Evolutionary conservation across 2,113 vertebrate species (phyloP).

Genomic region (Pelecanoides urinatrix): DNA sequence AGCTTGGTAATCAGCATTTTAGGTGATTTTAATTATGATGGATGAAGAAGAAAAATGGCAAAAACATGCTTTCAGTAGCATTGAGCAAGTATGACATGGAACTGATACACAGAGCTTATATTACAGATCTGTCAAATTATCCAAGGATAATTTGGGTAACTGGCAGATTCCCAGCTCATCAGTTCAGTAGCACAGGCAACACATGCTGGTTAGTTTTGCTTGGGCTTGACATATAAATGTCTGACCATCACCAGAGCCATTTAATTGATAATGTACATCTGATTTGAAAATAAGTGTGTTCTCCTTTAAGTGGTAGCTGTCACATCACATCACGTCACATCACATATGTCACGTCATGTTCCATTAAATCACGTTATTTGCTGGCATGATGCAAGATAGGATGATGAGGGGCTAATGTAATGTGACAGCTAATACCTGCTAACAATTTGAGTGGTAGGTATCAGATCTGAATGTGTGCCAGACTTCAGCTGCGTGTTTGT

Average conservation of each 20-base stretch:
- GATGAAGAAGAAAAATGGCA: slow-evolving; percentile 49
- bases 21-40: slow-evolving; percentile 54
- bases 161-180: slow-evolving; percentile 52
- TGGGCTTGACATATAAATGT: neutral
- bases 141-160: slow-evolving; percentile 23
- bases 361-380: slow-evolving; percentile 63
- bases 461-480: neutral
- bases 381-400: slow-evolving; percentile 47
- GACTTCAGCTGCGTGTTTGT: neutral
- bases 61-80: slow-evolving; percentile 33
- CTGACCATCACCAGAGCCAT: slow-evolving; percentile 44
- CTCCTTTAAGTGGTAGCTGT: slow-evolving; percentile 58
- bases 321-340: slow-evolving; percentile 52
- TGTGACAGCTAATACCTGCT: slow-evolving; percentile 62
- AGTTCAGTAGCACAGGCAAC: slow-evolving; percentile 7
- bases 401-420: slow-evolving; percentile 41
- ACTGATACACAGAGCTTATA: slow-evolving; percentile 44
- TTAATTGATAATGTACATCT: slow-evolving; percentile 56
- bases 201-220: slow-evolving; percentile 14
- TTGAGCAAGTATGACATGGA: slow-evolving; percentile 37
- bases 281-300: slow-evolving; percentile 62
- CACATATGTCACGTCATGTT: slow-evolving; percentile 54
- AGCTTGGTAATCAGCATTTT: slow-evolving; percentile 38
- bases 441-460: slow-evolving; percentile 42
- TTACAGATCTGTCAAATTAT: slow-evolving; percentile 56